Evolutionary conservation across 1,140 invertebrate species (phyloP), one percentile per base, ranked within the genome.

Genomic region (Heliothis virescens): DNA sequence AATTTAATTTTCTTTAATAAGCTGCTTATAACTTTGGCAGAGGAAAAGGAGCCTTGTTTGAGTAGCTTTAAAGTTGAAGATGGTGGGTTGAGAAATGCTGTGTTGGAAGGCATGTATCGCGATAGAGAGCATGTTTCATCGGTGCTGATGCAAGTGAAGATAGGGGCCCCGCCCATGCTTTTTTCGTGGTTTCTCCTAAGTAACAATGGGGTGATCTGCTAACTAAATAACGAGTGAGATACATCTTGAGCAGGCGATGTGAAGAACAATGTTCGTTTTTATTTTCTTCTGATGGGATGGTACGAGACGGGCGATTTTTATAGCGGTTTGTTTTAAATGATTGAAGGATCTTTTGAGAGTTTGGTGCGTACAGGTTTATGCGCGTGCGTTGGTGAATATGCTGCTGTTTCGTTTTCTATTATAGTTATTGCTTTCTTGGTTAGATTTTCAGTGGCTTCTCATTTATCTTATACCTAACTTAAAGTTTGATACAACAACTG

Each of bases 1-100:
- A 92, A 92, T 94, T 94, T 93, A 94, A 94, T 94, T 94, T 94
- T 93, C 92, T 94, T 94, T 94, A 94, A 94, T 94, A 94, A 94
- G 91, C 87, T 89, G 59, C 80, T 75, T 76, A 57, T 34, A 52
- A 41, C 79, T 57, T 0, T 18, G 16, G 15, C 77, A 75, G 2
- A 71, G 62, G 60, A 90, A 85, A 81, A 41, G 85, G 79, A 57
- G 81, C 86, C 86, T 89, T 92, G 86, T 86, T 79, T 10, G 15
- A 16, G 26, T 16, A 0, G 65, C 7, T 47, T 21, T 86, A 86
- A 18, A 83, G 82, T 84, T 34, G 78, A 73, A 26, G 82, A 57
- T 92, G 47, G 86, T 34, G 65, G 88, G 16, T n/a, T 59, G 11
- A 9, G 4, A 29, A 0, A 5, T 7, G 80, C 85, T 79, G 91